Conservation (phyloP, 1,140 invertebrate genomes). For the Saccostrea cuccullata region DNA sequence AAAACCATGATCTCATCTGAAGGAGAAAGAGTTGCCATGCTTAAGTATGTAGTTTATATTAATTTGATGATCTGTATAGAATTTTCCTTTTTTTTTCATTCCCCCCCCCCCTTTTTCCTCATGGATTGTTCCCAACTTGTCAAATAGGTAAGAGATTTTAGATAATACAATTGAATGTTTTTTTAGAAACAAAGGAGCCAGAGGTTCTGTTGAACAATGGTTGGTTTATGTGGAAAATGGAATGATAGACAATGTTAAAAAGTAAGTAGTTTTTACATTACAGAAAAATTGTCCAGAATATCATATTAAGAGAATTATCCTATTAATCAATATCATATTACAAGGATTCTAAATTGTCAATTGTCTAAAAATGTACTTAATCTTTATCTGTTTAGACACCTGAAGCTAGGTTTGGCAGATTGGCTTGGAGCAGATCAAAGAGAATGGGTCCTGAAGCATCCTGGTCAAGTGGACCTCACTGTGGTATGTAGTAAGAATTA, state of each 20-base stretch:
- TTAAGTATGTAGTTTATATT: slow-evolving; percentile 59
- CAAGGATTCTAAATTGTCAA: neutral
- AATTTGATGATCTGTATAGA: neutral
- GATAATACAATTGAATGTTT: slow-evolving; percentile 28
- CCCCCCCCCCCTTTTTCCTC: neutral
- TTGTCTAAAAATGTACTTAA: neutral
- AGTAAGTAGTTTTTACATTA: slow-evolving; percentile 61
- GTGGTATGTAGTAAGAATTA: slow-evolving; percentile 65
- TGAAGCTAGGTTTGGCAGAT: slow-evolving; percentile 75
- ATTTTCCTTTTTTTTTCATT: neutral
- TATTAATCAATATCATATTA: neutral
- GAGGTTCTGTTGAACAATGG: slow-evolving; percentile 78
- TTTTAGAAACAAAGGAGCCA: slow-evolving; percentile 73
- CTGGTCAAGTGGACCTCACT: slow-evolving; percentile 78
- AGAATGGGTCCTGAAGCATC: slow-evolving; percentile 77
- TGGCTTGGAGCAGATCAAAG: slow-evolving; percentile 65
- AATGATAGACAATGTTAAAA: slow-evolving; percentile 79
- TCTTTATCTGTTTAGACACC: slow-evolving; percentile 61
- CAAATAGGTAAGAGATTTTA: neutral
- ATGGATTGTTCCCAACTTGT: neutral
- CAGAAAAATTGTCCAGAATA: neutral
- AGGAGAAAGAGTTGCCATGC: slow-evolving; percentile 75
- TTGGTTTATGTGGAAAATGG: slow-evolving; percentile 75
- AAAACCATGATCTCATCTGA: slow-evolving; percentile 75
- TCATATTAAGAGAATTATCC: neutral